Conservation (phyloP, 2,113 vertebrate species). For the Cricetomys ansorgei region DNA sequence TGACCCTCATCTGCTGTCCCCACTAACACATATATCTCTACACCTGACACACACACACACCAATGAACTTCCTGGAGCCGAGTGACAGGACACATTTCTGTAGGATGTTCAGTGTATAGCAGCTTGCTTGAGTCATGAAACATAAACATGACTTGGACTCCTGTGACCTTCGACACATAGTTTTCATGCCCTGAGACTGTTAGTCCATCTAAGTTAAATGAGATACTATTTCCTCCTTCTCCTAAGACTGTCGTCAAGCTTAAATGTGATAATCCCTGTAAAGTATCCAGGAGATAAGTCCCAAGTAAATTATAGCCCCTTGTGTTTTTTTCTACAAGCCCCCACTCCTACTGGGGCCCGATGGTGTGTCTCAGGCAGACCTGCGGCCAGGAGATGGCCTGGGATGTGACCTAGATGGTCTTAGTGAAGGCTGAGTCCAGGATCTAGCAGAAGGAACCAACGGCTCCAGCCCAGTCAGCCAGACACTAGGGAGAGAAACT, state of each 20-base stretch:
- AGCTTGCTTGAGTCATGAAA: background rate
- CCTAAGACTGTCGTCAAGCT: background rate
- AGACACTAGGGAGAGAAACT: background rate
- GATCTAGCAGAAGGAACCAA: background rate
- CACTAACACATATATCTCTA: background rate
- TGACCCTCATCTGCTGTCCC: background rate
- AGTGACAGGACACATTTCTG: background rate
- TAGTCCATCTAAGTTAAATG: slow-evolving; percentile 12
- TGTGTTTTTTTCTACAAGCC: background rate
- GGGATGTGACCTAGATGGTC: background rate
- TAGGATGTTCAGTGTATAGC: background rate
- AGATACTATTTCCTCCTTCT: background rate
- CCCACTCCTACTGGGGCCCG: background rate
- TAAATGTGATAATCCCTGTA: background rate
- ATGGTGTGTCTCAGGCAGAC: slow-evolving; percentile 12
- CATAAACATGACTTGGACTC: slow-evolving; percentile 8
- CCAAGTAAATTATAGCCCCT: background rate
- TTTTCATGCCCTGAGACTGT: background rate
- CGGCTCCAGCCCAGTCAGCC: background rate
- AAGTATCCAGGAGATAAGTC: background rate
- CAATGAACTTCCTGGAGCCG: background rate
- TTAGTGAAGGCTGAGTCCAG: background rate
- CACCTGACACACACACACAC: background rate
- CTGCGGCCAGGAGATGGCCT: background rate
- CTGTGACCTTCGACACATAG: slow-evolving; percentile 42